Percentiles rank a stretch among this genome's conserved stretches.
Conservation (phyloP, 2,888 invertebrate species). For the Drosophila algonquin region DNA sequence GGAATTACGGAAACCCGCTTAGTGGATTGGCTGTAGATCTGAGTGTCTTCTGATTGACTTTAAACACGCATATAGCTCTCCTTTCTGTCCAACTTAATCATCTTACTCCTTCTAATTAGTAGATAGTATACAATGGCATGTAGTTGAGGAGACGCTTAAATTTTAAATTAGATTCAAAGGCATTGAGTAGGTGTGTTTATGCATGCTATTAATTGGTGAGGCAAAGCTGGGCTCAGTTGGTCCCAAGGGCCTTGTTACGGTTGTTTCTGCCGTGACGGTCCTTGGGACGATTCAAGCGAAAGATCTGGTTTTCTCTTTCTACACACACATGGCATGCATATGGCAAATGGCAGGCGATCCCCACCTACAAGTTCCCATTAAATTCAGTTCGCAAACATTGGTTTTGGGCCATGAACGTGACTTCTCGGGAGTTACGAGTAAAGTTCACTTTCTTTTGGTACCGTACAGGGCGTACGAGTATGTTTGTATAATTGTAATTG, state of each 20-base stretch:
- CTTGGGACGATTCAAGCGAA: neutral
- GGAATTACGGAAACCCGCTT: slow-evolving; percentile 68
- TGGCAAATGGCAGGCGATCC: slow-evolving; percentile 11
- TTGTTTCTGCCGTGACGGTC: neutral
- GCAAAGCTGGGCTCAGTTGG: neutral
- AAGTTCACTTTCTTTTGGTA: slow-evolving; percentile 63
- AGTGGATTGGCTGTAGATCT: slow-evolving; percentile 16
- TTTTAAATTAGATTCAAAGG: neutral
- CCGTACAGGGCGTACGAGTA: slow-evolving; percentile 12
- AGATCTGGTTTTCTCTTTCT: neutral
- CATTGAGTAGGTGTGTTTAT: too few relatives aligned
- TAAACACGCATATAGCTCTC: neutral
- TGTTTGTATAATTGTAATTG: slow-evolving; percentile 18
- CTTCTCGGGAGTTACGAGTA: slow-evolving; percentile 54
- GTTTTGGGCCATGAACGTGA: slow-evolving; percentile 62
- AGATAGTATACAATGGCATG: too few relatives aligned
- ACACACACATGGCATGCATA: neutral
- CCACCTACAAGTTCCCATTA: slow-evolving; percentile 25
- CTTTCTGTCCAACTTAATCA: neutral
- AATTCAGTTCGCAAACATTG: slow-evolving; percentile 17
- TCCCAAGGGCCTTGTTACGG: neutral
- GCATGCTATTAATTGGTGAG: neutral
- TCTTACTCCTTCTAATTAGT: neutral
- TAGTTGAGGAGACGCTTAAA: neutral
- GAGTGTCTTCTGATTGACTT: neutral